Evolutionary conservation across 2,113 vertebrate species (phyloP).

Genomic region (Grantiella picta): DNA sequence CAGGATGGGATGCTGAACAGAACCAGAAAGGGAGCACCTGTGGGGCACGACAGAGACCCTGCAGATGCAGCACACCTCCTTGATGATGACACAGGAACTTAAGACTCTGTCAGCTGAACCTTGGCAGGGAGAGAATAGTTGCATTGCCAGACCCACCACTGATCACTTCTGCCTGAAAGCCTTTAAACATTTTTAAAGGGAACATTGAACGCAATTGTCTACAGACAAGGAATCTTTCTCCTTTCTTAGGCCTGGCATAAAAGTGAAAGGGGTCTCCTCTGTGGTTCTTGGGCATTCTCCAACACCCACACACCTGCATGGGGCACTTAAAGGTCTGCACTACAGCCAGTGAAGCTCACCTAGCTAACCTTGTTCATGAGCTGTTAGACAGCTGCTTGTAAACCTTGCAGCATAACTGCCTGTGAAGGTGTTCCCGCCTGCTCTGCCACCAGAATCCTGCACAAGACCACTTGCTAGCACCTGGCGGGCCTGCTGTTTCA

Average conservation of each 20-base stretch:
- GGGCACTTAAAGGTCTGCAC: not conserved
- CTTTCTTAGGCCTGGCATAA: not conserved
- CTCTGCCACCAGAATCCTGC: not conserved
- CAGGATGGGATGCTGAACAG: constrained; percentile 80
- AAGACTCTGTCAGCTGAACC: not conserved
- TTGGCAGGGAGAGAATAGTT: rapidly evolving
- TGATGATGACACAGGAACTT: not conserved
- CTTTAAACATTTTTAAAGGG: not conserved
- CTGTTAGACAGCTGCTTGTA: not conserved
- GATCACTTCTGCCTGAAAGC: not conserved
- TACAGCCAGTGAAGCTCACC: not conserved
- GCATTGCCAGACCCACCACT: not conserved
- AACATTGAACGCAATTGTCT: not conserved
- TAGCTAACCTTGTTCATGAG: not conserved
- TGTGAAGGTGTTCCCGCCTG: not conserved
- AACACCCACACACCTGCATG: not conserved
- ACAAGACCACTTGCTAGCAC: not conserved
- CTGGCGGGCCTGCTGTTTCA: not conserved
- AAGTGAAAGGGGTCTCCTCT: not conserved
- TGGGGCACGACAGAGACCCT: not conserved
- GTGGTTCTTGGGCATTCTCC: not conserved
- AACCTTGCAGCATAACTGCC: not conserved
- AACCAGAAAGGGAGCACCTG: constrained; percentile 66
- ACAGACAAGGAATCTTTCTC: not conserved
- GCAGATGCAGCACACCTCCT: constrained; percentile 65